Conservation (phyloP, 2,797 vertebrate species). For the Botia almorhae region DNA sequence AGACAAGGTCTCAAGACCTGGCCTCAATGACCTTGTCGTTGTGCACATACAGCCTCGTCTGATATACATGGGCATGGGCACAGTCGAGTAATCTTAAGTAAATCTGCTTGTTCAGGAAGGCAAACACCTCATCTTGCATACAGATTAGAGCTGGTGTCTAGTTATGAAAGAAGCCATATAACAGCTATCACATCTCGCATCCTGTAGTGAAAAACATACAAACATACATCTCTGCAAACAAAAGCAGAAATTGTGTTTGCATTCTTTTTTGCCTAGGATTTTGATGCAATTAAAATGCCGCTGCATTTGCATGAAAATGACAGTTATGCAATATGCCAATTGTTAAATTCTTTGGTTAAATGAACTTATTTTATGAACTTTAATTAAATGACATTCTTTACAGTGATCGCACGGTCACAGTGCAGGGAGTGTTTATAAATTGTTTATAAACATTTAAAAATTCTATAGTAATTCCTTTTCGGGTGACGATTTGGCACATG, state of each 20-base stretch:
- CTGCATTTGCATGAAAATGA: neutral
- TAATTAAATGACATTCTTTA: too few relatives aligned
- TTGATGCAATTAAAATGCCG: neutral
- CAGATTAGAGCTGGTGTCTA: neutral
- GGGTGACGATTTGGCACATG: too few relatives aligned
- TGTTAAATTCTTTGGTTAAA: too few relatives aligned
- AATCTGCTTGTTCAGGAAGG: neutral
- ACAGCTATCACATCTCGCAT: too few relatives aligned
- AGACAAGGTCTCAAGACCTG: neutral
- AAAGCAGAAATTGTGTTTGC: neutral
- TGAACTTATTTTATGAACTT: too few relatives aligned
- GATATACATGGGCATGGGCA: neutral
- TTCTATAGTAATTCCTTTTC: too few relatives aligned
- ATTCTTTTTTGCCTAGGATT: neutral
- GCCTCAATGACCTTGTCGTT: neutral
- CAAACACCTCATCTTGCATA: neutral
- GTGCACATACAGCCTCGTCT: neutral
- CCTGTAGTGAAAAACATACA: neutral
- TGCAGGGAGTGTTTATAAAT: too few relatives aligned
- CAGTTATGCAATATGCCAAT: too few relatives aligned
- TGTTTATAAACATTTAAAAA: too few relatives aligned
- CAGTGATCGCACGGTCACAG: neutral
- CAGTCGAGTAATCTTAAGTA: neutral
- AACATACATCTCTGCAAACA: neutral
- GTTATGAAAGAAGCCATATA: neutral